Percentiles rank a stretch among this genome's conserved stretches.
phyloP scores from a whole-genome alignment of 2,113 vertebrate species.

The Motacilla alba region DNA sequence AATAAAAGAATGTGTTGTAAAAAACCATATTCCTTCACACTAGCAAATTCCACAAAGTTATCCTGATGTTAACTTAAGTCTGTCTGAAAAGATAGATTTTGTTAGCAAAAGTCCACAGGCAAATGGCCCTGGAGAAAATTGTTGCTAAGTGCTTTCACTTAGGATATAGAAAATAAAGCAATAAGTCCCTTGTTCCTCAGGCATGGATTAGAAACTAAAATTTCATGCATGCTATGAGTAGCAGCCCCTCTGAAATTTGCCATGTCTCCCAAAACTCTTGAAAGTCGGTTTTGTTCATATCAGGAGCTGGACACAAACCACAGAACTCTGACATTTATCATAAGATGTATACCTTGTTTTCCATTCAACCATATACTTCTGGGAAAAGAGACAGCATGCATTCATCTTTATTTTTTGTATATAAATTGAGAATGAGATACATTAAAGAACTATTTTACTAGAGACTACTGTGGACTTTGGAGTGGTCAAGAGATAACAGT shows the following conservation, averaged over 20 bases:
- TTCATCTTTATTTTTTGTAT: slow-evolving; percentile 12
- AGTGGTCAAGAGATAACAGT: not conserved
- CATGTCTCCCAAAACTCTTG: not conserved
- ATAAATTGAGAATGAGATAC: not conserved
- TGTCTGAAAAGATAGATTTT: not conserved
- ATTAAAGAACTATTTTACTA: not conserved
- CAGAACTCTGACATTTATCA: slow-evolving; percentile 29
- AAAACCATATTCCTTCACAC: not conserved
- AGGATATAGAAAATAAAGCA: not conserved
- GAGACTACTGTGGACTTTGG: not conserved
- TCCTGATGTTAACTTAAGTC: not conserved
- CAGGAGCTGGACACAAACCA: not conserved
- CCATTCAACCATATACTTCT: not conserved
- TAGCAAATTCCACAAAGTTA: not conserved
- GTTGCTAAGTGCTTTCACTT: not conserved
- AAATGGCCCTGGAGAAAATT: not conserved
- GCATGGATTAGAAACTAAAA: not conserved
- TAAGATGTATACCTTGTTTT: slow-evolving; percentile 22
- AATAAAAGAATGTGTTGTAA: not conserved
- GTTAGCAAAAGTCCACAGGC: not conserved
- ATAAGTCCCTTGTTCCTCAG: not conserved
- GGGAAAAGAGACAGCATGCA: not conserved
- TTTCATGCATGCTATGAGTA: not conserved
- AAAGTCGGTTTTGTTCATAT: slow-evolving; percentile 18
- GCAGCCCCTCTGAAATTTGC: not conserved